Conservation (phyloP, 2,113 vertebrate genomes). For the Narcine bancroftii region DNA sequence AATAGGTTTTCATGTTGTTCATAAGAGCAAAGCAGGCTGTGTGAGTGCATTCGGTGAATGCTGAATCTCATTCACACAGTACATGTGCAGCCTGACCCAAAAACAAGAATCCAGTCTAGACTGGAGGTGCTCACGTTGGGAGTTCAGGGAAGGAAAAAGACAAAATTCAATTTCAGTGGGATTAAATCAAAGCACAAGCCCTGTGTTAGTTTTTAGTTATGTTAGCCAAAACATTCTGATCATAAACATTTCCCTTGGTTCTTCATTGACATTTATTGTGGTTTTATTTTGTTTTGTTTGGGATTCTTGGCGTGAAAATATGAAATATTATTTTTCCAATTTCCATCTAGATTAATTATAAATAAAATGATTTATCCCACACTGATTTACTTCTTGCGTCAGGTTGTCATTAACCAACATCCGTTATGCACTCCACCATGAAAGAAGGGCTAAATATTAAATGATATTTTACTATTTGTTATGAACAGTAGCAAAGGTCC, state of each 20-base stretch:
- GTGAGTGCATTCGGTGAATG: neutral
- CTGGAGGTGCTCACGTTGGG: too few species aligned
- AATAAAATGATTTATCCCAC: conserved; percentile 28
- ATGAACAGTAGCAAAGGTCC: too few species aligned
- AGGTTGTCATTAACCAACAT: neutral
- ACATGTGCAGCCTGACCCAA: neutral
- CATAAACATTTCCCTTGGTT: neutral
- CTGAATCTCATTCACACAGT: neutral
- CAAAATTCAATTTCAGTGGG: neutral
- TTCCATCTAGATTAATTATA: neutral
- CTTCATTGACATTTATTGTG: neutral
- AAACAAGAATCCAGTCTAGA: neutral
- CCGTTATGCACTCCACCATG: neutral
- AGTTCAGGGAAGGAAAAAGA: too few species aligned
- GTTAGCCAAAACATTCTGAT: neutral
- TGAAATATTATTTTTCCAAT: neutral
- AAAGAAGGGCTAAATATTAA: neutral
- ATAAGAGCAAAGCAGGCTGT: neutral
- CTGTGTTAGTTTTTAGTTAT: neutral
- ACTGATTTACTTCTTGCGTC: neutral
- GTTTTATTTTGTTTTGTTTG: neutral
- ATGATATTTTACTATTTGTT: too few species aligned
- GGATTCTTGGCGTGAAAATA: neutral
- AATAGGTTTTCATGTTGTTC: neutral
- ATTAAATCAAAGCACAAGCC: neutral